phyloP scores from a whole-genome alignment of 1,140 invertebrate species.

The Scaptodrosophila lebanonensis region DNA sequence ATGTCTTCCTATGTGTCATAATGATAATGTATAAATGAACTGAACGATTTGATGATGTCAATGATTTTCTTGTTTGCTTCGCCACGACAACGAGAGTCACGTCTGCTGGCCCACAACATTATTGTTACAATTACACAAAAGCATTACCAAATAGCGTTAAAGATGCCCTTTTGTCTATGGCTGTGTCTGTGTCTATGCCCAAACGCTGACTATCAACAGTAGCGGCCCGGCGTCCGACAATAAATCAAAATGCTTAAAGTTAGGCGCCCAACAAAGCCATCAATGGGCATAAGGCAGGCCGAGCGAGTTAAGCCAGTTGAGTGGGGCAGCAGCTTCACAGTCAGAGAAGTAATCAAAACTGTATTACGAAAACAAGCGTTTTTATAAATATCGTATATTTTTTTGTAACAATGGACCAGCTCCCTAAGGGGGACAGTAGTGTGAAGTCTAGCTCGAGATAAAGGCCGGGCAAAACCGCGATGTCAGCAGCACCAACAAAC shows the following conservation, averaged over 20 bases:
- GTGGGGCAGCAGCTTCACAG: slow-evolving; percentile 33
- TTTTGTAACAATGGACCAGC: slow-evolving; percentile 46
- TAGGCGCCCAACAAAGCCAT: slow-evolving; percentile 46
- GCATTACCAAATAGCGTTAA: slow-evolving; percentile 57
- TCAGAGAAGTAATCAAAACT: slow-evolving; percentile 74
- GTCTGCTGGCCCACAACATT: slow-evolving; percentile 26
- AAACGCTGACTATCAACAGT: slow-evolving; percentile 3
- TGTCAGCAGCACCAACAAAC: slow-evolving; percentile 45
- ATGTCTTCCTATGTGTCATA: slow-evolving; percentile 18
- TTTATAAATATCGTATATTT: slow-evolving; percentile 49
- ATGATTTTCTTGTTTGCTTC: too few species aligned
- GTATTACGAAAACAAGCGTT: slow-evolving; percentile 74
- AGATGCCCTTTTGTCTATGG: slow-evolving; percentile 31
- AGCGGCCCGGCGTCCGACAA: slow-evolving; percentile 31
- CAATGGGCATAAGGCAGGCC: slow-evolving; percentile 24
- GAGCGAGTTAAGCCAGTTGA: slow-evolving; percentile 2
- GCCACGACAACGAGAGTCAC: slow-evolving; percentile 20
- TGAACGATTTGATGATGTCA: too few species aligned
- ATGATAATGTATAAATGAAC: slow-evolving; percentile 25
- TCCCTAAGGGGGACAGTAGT: slow-evolving; percentile 5
- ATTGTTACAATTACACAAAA: slow-evolving; percentile 57
- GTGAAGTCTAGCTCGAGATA: slow-evolving; percentile 26
- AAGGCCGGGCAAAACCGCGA: slow-evolving; percentile 46
- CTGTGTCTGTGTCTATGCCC: neutral
- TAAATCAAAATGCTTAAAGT: slow-evolving; percentile 59